phyloP scores from a whole-genome alignment of 2,888 invertebrate species.

The Euphydryas editha region DNA sequence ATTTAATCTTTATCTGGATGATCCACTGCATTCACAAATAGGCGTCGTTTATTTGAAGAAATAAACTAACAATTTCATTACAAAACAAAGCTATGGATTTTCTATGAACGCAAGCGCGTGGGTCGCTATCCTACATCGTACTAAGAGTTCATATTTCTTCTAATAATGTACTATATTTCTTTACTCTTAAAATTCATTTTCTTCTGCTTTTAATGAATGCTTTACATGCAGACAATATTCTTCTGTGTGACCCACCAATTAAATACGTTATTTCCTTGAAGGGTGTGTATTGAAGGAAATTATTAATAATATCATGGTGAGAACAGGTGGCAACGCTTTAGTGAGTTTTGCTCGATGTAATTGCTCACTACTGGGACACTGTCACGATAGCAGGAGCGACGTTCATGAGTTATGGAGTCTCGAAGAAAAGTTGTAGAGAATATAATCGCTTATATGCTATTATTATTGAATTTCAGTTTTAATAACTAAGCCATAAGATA shows the following conservation, averaged over 20 bases:
- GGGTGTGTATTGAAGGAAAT: constrained; percentile 52
- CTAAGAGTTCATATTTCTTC: constrained; percentile 32
- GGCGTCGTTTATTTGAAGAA: constrained; percentile 70
- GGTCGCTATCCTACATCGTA: constrained; percentile 71
- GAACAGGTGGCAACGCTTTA: constrained; percentile 74
- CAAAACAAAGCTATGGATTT: constrained; percentile 75
- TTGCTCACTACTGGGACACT: constrained; percentile 68
- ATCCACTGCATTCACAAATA: constrained; percentile 56
- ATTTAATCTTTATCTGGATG: constrained; percentile 47
- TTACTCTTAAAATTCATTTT: constrained; percentile 40
- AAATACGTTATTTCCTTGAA: constrained; percentile 45
- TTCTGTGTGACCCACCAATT: constrained; percentile 40
- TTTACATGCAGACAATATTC: constrained; percentile 42
- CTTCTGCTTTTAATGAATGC: constrained; percentile 11
- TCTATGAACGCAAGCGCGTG: constrained; percentile 78
- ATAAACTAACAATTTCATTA: constrained; percentile 78
- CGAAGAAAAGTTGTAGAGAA: constrained; percentile 37
- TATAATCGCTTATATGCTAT: constrained; percentile 17
- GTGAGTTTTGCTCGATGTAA: constrained; percentile 72
- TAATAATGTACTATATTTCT: constrained; percentile 40
- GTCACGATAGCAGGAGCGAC: constrained; percentile 64
- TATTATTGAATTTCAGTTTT: constrained; percentile 8
- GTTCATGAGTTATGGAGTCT: constrained; percentile 60
- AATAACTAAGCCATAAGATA: constrained; percentile 22
- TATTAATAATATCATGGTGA: constrained; percentile 67